These are phyloP conservation scores for Pygoscelis adeliae DNA, from an alignment of 2,113 vertebrate species.

Conservation along the genomic window DNA sequence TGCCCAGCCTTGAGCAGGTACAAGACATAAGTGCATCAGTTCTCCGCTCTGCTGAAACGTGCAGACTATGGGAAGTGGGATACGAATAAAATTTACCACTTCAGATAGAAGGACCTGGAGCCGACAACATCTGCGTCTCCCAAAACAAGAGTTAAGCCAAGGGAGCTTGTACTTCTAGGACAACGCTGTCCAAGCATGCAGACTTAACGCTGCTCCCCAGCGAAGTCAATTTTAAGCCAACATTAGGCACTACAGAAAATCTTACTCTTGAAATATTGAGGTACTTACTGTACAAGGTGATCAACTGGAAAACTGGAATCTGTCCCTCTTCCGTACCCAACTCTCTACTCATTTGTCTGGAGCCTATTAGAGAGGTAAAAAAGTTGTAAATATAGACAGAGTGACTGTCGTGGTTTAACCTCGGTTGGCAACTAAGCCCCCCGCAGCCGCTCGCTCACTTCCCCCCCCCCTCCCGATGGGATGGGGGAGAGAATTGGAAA, in stretches of 20 bases:
- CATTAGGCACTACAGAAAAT: background rate
- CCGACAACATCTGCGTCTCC: background rate
- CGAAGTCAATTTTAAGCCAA: background rate
- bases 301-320: background rate
- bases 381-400: background rate
- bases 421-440: too few relatives aligned
- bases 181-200: background rate
- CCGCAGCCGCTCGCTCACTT: too few relatives aligned
- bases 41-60: background rate
- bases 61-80: background rate
- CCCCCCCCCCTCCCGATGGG: too few relatives aligned
- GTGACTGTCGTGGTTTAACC: too few relatives aligned
- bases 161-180: background rate
- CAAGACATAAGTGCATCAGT: background rate
- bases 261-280: background rate
- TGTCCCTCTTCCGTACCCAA: background rate
- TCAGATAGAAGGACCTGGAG: background rate
- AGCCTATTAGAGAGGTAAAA: background rate
- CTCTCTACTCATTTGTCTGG: background rate
- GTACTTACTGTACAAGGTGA: constrained; percentile 18
- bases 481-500: too few relatives aligned
- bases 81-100: background rate
- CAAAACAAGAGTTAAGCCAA: background rate
- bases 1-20: background rate
- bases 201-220: background rate